Conservation (phyloP, 1,140 invertebrate species). For the Zophobas morio region DNA sequence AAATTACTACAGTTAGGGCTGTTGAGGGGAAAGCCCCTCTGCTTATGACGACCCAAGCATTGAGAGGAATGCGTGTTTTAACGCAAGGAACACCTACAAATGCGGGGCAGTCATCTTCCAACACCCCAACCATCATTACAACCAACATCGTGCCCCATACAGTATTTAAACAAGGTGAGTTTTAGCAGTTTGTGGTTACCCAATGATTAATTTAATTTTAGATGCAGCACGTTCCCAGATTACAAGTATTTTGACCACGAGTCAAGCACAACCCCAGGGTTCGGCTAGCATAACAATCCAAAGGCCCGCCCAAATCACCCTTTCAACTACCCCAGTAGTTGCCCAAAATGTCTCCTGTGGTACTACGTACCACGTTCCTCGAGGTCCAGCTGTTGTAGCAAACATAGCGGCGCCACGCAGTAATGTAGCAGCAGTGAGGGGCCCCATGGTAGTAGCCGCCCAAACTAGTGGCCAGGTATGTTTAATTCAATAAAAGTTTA, state of each 20-base stretch:
- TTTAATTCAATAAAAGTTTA: constrained; percentile 10
- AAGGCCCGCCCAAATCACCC: constrained; percentile 64
- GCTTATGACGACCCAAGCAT: constrained; percentile 62
- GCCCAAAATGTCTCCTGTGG: constrained; percentile 55
- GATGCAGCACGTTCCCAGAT: constrained; percentile 60
- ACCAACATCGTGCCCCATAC: constrained; percentile 65
- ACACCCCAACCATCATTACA: constrained; percentile 62
- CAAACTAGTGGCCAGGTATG: constrained; percentile 57
- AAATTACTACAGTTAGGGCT: constrained; percentile 62
- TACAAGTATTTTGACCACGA: constrained; percentile 57
- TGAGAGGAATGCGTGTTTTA: constrained; percentile 64
- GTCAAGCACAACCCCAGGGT: constrained; percentile 57
- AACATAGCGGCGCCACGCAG: constrained; percentile 66
- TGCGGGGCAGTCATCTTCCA: constrained; percentile 53
- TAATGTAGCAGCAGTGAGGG: constrained; percentile 63
- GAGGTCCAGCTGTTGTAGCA: constrained; percentile 66
- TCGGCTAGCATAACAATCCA: constrained; percentile 60
- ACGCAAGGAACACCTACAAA: constrained; percentile 55
- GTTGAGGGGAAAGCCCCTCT: constrained; percentile 63
- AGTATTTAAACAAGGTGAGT: constrained; percentile 64
- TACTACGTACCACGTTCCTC: constrained; percentile 65
- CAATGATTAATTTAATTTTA: constrained; percentile 51
- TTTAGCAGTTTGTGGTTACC: neutral
- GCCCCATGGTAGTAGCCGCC: constrained; percentile 63
- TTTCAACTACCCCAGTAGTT: constrained; percentile 60